phyloP scores from a whole-genome alignment of 2,888 invertebrate species.

The Cephus runcator region DNA sequence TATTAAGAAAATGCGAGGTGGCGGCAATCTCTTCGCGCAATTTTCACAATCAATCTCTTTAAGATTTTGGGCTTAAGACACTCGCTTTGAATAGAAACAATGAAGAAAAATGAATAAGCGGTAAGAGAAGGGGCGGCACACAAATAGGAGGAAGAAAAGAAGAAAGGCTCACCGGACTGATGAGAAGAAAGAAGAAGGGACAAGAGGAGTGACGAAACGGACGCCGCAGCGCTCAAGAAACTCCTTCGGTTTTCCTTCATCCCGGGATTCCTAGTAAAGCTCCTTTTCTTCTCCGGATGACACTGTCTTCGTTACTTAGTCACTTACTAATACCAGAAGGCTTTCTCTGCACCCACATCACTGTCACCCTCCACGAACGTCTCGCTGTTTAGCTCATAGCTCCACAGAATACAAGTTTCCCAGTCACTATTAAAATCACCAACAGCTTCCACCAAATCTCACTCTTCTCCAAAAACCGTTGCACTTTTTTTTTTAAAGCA shows the following conservation, averaged over 20 bases:
- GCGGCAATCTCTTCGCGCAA: background rate
- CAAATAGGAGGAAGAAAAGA: background rate
- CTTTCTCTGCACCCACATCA: constrained; percentile 18
- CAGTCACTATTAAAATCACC: background rate
- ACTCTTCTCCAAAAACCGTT: background rate
- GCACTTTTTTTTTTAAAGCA: background rate
- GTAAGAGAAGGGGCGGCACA: background rate
- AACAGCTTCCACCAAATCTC: background rate
- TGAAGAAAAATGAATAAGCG: background rate
- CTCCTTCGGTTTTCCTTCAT: constrained; percentile 55
- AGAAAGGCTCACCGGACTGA: constrained; percentile 51
- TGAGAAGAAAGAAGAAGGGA: constrained; percentile 27
- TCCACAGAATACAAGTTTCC: too few species aligned
- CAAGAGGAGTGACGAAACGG: constrained; percentile 43
- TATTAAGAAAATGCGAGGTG: background rate
- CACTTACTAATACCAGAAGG: background rate
- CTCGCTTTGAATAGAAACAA: background rate
- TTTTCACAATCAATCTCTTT: background rate
- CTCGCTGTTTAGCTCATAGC: background rate
- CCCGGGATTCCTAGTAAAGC: constrained; percentile 25
- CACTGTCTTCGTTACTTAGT: background rate
- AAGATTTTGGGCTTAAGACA: background rate
- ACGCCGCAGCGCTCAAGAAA: constrained; percentile 45
- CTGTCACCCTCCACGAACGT: constrained; percentile 7
- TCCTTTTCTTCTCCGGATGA: background rate